Conservation (phyloP, 2,797 vertebrate genomes). For the Ambastaia sidthimunki region DNA sequence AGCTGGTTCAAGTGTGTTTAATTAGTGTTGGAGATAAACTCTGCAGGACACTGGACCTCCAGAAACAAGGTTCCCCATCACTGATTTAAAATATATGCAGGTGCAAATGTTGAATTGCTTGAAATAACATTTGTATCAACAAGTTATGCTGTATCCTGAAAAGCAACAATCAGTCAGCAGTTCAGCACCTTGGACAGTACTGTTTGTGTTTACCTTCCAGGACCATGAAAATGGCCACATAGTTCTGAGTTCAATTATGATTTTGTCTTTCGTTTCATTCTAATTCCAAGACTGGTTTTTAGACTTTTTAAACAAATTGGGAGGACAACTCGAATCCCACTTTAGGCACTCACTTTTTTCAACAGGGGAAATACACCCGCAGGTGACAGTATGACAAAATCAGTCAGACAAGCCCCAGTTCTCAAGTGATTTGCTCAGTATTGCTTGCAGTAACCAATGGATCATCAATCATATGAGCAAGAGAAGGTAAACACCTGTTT, state of each 20-base stretch:
- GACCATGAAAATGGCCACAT: background rate
- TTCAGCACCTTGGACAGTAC: constrained; percentile 40
- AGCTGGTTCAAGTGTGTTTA: too few species aligned
- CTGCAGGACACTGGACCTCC: too few species aligned
- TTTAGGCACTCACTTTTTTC: background rate
- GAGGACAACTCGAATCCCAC: background rate
- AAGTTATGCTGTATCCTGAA: background rate
- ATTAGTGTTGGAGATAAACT: too few species aligned
- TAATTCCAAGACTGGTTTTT: background rate
- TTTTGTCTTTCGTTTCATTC: background rate
- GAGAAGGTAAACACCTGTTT: constrained; percentile 4
- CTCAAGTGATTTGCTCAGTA: constrained; percentile 4
- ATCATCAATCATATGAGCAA: background rate
- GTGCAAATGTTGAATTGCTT: background rate
- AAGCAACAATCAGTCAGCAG: background rate
- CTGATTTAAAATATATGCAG: background rate
- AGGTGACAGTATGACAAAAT: constrained; percentile 39
- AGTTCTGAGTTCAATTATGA: background rate
- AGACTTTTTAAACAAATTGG: background rate
- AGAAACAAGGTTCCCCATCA: too few species aligned
- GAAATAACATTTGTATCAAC: background rate
- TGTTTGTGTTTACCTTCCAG: background rate
- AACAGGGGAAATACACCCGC: constrained; percentile 21
- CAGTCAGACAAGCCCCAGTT: background rate
- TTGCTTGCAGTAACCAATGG: background rate